phyloP scores from a whole-genome alignment of 1,140 invertebrate species.

The Heliconius nattereri region DNA sequence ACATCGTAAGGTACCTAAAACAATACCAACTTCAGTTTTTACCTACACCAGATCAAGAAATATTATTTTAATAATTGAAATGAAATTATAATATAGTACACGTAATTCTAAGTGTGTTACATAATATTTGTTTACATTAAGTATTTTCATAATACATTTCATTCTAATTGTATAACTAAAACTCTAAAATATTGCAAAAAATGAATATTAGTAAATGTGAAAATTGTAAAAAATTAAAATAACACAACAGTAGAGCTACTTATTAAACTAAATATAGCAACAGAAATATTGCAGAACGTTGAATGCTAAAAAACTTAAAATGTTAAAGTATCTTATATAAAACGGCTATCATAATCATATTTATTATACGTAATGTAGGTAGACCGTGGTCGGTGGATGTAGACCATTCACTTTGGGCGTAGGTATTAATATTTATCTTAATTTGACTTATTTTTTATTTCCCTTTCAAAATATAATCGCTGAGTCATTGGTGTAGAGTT shows the following conservation, averaged over 20 bases:
- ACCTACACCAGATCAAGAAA: neutral
- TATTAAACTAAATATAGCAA: constrained; percentile 11
- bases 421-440: constrained; percentile 31
- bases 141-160: too few species aligned
- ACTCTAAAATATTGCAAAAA: too few species aligned
- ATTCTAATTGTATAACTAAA: too few species aligned
- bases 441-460: constrained; percentile 33
- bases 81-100: too few species aligned
- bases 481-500: constrained; percentile 2
- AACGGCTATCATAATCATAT: constrained; percentile 22
- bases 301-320: constrained; percentile 20
- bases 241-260: neutral
- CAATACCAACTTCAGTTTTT: neutral
- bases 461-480: constrained; percentile 31
- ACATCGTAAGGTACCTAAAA: neutral
- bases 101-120: too few species aligned
- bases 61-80: too few species aligned
- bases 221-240: too few species aligned
- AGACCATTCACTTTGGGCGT: constrained; percentile 39
- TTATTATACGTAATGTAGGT: constrained; percentile 35
- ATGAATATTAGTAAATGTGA: too few species aligned
- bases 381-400: constrained; percentile 25
- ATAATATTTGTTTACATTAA: too few species aligned
- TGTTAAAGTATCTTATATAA: constrained; percentile 28
- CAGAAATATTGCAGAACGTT: neutral